A percentile compares a stretch with the other conserved stretches of the same genome.
Evolutionary conservation across 2,888 invertebrate species (phyloP).

Genomic region (Ormia ochracea): DNA sequence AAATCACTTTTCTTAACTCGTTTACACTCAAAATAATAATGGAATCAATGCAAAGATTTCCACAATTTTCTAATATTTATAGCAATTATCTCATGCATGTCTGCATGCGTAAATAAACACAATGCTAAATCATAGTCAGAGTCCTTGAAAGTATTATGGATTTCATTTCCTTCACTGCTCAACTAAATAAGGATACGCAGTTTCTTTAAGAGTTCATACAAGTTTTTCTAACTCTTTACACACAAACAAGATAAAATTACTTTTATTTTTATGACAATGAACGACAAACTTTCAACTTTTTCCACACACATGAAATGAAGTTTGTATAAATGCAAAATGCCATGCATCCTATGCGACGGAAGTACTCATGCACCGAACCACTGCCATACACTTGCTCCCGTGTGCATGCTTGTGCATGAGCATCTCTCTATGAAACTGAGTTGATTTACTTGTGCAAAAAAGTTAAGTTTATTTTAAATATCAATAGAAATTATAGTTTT

Average conservation of each 20-base stretch:
- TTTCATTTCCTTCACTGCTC: conserved; percentile 57
- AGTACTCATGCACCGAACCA: conserved; percentile 1
- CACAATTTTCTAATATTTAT: conserved; percentile 1
- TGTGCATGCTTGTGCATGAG: too few relatives aligned
- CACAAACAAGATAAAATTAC: conserved; percentile 46
- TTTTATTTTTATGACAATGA: conserved; percentile 47
- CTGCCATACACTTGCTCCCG: neutral
- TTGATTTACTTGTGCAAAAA: conserved; percentile 34
- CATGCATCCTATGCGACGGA: conserved; percentile 43
- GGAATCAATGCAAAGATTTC: conserved; percentile 25
- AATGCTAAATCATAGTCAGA: conserved; percentile 67
- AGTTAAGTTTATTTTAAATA: conserved; percentile 60
- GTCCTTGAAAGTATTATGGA: conserved; percentile 70
- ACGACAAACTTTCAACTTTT: conserved; percentile 46
- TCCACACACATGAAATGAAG: neutral
- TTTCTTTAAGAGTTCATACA: conserved; percentile 34
- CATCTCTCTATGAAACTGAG: neutral
- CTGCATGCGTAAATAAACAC: conserved; percentile 19
- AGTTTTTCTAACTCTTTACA: conserved; percentile 10
- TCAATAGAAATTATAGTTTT: conserved; percentile 58
- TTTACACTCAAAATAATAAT: conserved; percentile 27
- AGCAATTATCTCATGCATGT: neutral
- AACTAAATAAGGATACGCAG: neutral
- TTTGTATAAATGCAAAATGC: conserved; percentile 9
- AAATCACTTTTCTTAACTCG: conserved; percentile 2